These are phyloP conservation scores for Drosophila teissieri DNA, from an alignment of 1,140 invertebrate genomes.

Conservation along the genomic window DNA sequence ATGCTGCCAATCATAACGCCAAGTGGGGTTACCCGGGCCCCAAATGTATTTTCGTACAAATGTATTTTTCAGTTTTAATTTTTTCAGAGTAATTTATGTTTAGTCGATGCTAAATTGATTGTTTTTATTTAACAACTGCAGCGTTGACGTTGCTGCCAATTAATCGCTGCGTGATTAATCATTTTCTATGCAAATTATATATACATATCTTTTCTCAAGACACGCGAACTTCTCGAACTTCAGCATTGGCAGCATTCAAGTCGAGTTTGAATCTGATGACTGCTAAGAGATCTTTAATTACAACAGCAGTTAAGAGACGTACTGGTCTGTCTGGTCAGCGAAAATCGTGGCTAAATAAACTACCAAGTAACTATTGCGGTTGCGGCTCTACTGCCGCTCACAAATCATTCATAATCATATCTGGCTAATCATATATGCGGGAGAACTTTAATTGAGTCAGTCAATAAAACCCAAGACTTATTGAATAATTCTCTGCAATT, in stretches of 20 bases:
- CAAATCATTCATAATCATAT: conserved; percentile 52
- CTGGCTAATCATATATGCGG: conserved; percentile 38
- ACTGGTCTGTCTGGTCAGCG: conserved; percentile 20
- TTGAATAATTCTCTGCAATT: conserved; percentile 1
- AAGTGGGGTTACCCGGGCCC: conserved; percentile 6
- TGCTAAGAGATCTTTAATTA: conserved; percentile 38
- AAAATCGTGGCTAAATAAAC: conserved; percentile 6
- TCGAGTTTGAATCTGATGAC: conserved; percentile 9
- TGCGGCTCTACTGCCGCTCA: background rate
- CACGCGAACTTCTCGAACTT: conserved; percentile 32
- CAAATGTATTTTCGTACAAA: conserved; percentile 27
- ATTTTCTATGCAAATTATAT: conserved; percentile 62
- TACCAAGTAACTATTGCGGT: background rate
- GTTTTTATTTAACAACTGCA: conserved; percentile 45
- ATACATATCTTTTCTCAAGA: too few species aligned
- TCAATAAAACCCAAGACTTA: conserved; percentile 7
- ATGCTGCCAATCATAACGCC: conserved; percentile 51
- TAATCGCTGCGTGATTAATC: conserved; percentile 53
- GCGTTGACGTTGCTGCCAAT: conserved; percentile 26
- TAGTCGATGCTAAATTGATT: conserved; percentile 36
- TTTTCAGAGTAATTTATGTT: conserved; percentile 38
- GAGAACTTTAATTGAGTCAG: conserved; percentile 36
- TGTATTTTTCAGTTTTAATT: conserved; percentile 2
- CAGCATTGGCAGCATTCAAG: conserved; percentile 2
- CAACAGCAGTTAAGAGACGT: conserved; percentile 25